These are phyloP conservation scores for Patagioenas fasciata DNA, from an alignment of 2,113 vertebrate species.

Conservation along the genomic window DNA sequence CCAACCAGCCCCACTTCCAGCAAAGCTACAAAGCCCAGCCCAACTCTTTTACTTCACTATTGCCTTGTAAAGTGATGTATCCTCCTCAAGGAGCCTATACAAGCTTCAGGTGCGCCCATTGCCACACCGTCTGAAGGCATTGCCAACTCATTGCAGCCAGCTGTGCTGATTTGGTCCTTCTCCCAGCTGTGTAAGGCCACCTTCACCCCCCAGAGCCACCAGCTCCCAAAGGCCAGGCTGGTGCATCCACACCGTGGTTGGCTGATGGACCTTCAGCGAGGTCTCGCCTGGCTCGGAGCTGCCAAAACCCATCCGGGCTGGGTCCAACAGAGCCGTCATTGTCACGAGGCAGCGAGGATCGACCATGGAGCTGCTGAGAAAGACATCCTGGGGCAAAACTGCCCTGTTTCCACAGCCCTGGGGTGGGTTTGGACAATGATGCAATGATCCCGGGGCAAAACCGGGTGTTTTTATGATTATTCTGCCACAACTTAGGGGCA, in stretches of 20 bases:
- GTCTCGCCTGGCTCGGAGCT: neutral
- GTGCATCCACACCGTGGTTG: accelerated
- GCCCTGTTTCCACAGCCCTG: neutral
- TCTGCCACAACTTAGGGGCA: accelerated
- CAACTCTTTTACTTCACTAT: neutral
- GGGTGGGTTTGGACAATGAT: neutral
- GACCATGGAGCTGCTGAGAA: neutral
- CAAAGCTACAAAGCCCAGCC: neutral
- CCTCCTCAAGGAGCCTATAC: neutral
- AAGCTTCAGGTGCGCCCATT: neutral
- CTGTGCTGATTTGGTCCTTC: neutral
- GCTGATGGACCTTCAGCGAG: neutral
- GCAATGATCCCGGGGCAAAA: neutral
- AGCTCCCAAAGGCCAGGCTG: neutral
- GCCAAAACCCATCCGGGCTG: accelerated
- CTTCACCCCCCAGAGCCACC: neutral
- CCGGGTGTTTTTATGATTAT: accelerated
- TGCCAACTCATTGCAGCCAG: accelerated
- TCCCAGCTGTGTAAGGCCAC: neutral
- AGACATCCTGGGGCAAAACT: neutral
- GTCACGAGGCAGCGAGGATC: neutral
- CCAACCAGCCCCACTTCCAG: neutral
- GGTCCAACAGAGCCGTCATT: accelerated
- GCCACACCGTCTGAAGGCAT: neutral
- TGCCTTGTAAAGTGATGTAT: neutral